Evolutionary conservation across 2,797 vertebrate genomes (phyloP).

Genomic region (Acanthurus tractus): DNA sequence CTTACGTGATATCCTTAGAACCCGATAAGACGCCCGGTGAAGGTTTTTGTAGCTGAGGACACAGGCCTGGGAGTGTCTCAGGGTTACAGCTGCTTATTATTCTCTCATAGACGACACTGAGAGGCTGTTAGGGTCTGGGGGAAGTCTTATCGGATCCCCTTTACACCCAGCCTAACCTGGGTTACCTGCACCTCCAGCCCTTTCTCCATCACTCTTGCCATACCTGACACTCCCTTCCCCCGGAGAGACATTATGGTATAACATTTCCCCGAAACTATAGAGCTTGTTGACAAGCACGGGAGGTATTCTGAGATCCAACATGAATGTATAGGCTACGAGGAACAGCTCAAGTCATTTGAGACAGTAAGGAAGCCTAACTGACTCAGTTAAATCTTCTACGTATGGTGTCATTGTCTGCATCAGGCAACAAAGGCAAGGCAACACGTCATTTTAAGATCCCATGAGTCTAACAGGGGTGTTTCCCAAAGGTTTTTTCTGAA

Average conservation of each 20-base stretch:
- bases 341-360: slow-evolving; percentile 67
- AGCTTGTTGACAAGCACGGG: slow-evolving; percentile 71
- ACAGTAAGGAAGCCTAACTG: slow-evolving; percentile 41
- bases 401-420: slow-evolving; percentile 44
- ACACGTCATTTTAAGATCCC: slow-evolving; percentile 34
- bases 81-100: slow-evolving; percentile 83
- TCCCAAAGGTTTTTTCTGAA: slow-evolving; percentile 32
- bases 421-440: slow-evolving; percentile 38
- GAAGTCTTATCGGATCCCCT: slow-evolving; percentile 77
- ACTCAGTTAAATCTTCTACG: slow-evolving; percentile 36
- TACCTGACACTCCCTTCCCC: slow-evolving; percentile 73
- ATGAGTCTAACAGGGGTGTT: slow-evolving; percentile 24
- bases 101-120: slow-evolving; percentile 68
- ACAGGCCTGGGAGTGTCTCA: slow-evolving; percentile 84
- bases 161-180: slow-evolving; percentile 63
- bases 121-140: slow-evolving; percentile 65
- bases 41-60: slow-evolving; percentile 78
- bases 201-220: slow-evolving; percentile 63
- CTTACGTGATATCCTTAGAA: slow-evolving; percentile 86
- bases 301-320: slow-evolving; percentile 57
- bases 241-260: slow-evolving; percentile 79
- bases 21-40: slow-evolving; percentile 77
- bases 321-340: slow-evolving; percentile 52
- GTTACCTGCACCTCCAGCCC: slow-evolving; percentile 66
- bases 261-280: slow-evolving; percentile 78